Evolutionary conservation across 30 jellyfish, hydroid and myxozoan species (phyloP), one percentile per base, ranked within the genome.

Genomic region (Nemopilema nomurai): DNA sequence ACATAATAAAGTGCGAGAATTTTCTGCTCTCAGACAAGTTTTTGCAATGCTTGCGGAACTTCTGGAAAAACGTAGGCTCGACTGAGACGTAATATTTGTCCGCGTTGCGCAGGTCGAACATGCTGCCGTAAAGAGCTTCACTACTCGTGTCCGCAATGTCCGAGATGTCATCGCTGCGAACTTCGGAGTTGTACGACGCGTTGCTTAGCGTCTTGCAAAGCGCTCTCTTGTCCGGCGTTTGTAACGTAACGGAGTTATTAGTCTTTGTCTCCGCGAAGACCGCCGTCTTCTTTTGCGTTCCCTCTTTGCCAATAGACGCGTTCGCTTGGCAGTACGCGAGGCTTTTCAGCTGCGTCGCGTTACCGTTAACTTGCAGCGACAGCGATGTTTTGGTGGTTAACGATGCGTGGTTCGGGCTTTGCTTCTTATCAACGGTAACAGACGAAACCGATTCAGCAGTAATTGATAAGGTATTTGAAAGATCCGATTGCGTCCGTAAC

Each of bases 41-140:
- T 80, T 87, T 92, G 83, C 97, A 87, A 72, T 74, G 67, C 70
- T 74, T 86, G 31, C 97, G 85, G 72, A 92, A 92, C 28, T 72
- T 76, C 76, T 92, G 91, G 30, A 77, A 71, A 51, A 69, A 79
- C 16, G 97, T 72, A 27, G 97, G 98, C 49, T 81, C 95, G 0
- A 80, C 98, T 8, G 98, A 82, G 51, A 92, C 98, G 66, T 87
- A 92, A 70, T 92, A 92, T 64, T 82, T 92, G 71, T 92, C 98
- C 25, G 97, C 92, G 71, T 92, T 87, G 24, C 90, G 69, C 77
- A 92, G 33, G 62, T 92, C 97, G 71, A 92, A 87, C 97, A 92
- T 82, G 76, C 97, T 86, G 22, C 97, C 98, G 62, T 92, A 82
- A 21, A 82, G 50, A 62, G 90, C 92, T 27, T 87, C 97, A 57